Base-by-base conservation (phyloP, 2,797 vertebrate genomes). In the Gadopsis marmoratus region DNA sequence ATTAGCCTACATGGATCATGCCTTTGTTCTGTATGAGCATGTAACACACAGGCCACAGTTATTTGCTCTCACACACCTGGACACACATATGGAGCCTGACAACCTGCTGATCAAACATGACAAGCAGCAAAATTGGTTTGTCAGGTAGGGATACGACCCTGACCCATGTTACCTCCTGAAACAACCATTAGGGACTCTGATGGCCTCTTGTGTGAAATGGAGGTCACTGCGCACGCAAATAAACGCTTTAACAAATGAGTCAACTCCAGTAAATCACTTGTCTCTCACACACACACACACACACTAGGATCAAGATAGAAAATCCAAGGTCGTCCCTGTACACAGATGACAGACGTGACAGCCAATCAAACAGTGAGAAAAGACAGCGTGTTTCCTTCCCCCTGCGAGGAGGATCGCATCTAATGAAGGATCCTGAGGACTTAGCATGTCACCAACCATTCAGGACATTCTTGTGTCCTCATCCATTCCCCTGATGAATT, bases 281-380 rank as follows among this genome's bases (percentile, higher is more conserved):
- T 43, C 43, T 61, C 26, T 2, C 12, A 10, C 3, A 43, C 48
- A 53, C 17, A 23, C 71, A 72, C 51, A 76, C 47, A 54, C 51
- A 56, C 61, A 43, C 41, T n/a, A 62, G n/a, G 19, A 62, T 59
- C 41, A 41, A 63, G 55, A 71, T 26, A 26, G 26, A 26, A 26
- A 26, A 26, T 26, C 26, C 26, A 26, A 26, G 26, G 26, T 26
- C 26, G 26, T 26, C 26, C 26, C 26, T 26, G 26, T 26, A 65
- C 39, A 71, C 19, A 23, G 51, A 72, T 77, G 66, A 81, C 59
- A 62, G 35, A 84, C 82, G 76, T 78, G 86, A 90, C 84, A 91
- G 66, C 72, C 86, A 90, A 86, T 89, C 86, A 86, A 86, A 83
- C 17, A 45, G 31, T 7, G 61, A 74, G 79, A 87, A 51, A 86